A percentile compares a stretch with the other conserved stretches of the same genome.
Evolutionary conservation across 1,140 invertebrate species (phyloP).

Genomic region (Pollicipes pollicipes): DNA sequence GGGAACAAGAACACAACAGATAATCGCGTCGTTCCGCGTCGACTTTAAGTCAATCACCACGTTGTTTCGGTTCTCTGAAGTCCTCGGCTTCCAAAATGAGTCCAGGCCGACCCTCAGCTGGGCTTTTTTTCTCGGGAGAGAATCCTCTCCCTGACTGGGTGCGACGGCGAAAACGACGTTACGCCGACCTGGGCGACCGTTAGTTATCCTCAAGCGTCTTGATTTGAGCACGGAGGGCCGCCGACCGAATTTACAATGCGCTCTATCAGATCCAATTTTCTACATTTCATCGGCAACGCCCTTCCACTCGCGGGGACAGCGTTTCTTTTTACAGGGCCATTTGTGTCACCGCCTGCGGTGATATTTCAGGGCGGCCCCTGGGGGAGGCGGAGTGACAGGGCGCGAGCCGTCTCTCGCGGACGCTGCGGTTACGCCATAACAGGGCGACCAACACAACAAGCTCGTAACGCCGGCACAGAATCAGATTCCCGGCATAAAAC

Average conservation of each 20-base stretch:
- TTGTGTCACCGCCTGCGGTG: not conserved
- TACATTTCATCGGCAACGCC: not conserved
- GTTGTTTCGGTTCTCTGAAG: too few species aligned
- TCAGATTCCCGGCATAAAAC: not conserved
- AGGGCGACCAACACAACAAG: not conserved
- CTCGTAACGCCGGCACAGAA: not conserved
- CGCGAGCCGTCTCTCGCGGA: not conserved
- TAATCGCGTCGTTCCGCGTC: not conserved
- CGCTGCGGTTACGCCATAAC: not conserved
- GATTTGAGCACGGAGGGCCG: not conserved
- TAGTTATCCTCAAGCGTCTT: not conserved
- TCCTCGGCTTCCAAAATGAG: not conserved
- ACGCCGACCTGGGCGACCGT: not conserved
- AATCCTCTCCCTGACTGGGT: not conserved
- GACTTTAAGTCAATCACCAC: not conserved
- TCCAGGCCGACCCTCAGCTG: not conserved
- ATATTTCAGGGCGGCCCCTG: not conserved
- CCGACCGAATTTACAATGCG: not conserved
- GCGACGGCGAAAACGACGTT: not conserved
- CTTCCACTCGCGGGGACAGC: not conserved
- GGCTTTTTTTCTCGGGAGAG: not conserved
- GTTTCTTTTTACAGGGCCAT: not conserved
- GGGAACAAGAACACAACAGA: not conserved
- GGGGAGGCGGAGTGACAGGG: not conserved
- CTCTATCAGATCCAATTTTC: not conserved